Evolutionary conservation across 2,888 invertebrate genomes (phyloP), one percentile per base, ranked within the genome.

Genomic region (Orthosia incerta): DNA sequence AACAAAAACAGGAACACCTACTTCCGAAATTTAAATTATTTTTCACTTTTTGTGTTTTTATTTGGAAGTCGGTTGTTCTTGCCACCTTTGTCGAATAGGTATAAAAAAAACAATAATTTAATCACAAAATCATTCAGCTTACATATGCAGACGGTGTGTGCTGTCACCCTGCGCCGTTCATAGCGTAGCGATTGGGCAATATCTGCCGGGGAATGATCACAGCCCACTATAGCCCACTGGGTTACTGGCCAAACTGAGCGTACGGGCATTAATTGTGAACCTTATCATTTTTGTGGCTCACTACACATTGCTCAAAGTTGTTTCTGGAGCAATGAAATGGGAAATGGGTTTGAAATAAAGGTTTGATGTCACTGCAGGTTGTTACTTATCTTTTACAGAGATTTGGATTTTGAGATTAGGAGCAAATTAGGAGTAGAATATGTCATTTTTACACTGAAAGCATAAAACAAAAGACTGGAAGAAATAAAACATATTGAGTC

Each of bases 121-220:
- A 26, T 53, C 15, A 53, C 51, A 75, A 75, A 74, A 75, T 16
- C 46, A 48, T 39, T 7, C 46, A 55, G 31, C n/a, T 71, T 75
- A 39, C 39, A 39, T 39, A 64, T 89, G 90, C 88, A 7, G 72
- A 88, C 87, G 76, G 72, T 90, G 72, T 76, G 70, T 66, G 63
- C 16, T 13, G 71, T 46, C 39, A 53, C 78, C 53, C 39, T 45
- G 60, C 46, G 77, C 12, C 68, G 78, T 61, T 71, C 79, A 79
- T 83, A 81, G 85, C 85, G 89, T 89, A 88, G 87, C 87, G 92
- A 91, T 92, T 91, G 92, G 92, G 91, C 92, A 92, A 92, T 92
- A 89, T 86, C 73, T 84, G 84, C 87, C 89, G 88, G 87, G 85
- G 83, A 74, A 71, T 91, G 92, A 92, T 92, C 92, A 91, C 87